Conservation (phyloP, 2,797 vertebrate species). For the Rhinella marina region DNA sequence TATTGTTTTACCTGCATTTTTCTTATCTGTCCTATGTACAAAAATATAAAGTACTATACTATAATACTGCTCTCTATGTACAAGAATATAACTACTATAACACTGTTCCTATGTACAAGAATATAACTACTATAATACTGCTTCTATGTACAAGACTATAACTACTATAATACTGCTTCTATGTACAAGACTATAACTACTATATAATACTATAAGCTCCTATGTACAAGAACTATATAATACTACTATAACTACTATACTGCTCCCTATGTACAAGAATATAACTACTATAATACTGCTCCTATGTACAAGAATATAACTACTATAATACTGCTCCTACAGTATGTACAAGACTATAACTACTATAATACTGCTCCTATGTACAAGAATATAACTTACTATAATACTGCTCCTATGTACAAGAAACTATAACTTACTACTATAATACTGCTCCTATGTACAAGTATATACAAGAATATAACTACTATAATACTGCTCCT, state of each 20-base stretch:
- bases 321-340: too few species aligned
- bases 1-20: not conserved
- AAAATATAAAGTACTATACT: too few species aligned
- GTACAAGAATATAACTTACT: not conserved
- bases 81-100: not conserved
- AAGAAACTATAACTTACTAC: conserved; percentile 6
- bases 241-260: conserved; percentile 4
- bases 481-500: not conserved
- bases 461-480: conserved; percentile 1
- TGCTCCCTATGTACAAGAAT: not conserved
- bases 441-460: not conserved
- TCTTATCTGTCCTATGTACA: not conserved
- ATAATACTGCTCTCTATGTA: not conserved
- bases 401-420: not conserved
- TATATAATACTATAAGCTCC: not conserved
- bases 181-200: not conserved
- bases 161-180: not conserved
- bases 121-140: not conserved
- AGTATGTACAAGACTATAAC: conserved; percentile 7
- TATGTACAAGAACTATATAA: not conserved
- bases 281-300: conserved; percentile 16
- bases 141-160: not conserved
- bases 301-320: conserved; percentile 12
- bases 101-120: not conserved
- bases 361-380: not conserved